phyloP scores from a whole-genome alignment of 2,888 invertebrate genomes.

The Folsomia candida region DNA sequence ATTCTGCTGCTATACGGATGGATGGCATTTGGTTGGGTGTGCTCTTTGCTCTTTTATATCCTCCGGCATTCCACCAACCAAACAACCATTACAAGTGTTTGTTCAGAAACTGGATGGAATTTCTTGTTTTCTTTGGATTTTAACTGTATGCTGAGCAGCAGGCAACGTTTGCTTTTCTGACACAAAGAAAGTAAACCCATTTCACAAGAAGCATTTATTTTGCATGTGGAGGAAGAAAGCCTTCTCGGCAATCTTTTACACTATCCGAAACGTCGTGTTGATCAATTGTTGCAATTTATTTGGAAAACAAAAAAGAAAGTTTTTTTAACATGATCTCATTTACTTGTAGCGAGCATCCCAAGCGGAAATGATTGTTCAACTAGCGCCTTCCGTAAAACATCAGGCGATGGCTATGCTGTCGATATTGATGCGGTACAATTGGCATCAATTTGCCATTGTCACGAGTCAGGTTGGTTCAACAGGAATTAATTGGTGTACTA shows the following conservation, averaged over 20 bases:
- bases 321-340: no score
- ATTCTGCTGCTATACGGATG: no score
- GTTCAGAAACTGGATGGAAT: background rate
- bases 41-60: no score
- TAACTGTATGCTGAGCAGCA: no score
- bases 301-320: no score
- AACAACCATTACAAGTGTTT: background rate
- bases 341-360: conserved; percentile 56
- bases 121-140: background rate
- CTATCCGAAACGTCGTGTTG: no score
- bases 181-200: background rate
- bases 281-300: no score
- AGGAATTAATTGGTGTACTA: conserved; percentile 28
- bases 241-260: no score
- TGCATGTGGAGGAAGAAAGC: no score
- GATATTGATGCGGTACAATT: conserved; percentile 90
- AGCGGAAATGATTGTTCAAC: conserved; percentile 83
- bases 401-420: conserved; percentile 95
- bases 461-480: conserved; percentile 65
- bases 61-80: background rate
- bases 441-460: conserved; percentile 93
- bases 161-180: background rate
- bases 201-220: background rate
- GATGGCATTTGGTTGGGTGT: no score
- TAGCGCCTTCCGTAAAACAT: conserved; percentile 94